Conservation (phyloP, 2,888 invertebrate genomes). For the Metellina segmentata region DNA sequence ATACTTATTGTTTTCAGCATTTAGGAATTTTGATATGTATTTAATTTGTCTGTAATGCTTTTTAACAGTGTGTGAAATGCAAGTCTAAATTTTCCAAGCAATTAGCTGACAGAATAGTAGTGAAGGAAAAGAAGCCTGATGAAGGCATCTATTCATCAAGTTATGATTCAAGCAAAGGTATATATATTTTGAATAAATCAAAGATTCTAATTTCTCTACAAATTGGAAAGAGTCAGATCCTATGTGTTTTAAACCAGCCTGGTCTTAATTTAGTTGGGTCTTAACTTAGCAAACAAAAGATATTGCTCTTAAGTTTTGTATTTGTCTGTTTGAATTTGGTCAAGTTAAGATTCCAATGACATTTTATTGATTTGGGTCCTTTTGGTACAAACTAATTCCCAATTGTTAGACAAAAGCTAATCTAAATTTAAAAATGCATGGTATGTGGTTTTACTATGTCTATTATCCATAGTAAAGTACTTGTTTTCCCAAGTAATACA, state of each 20-base stretch:
- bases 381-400: not conserved
- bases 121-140: slow-evolving; percentile 53
- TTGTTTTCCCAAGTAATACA: too few species aligned
- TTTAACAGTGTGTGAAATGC: slow-evolving; percentile 65
- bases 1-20: not conserved
- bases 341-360: not conserved
- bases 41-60: not conserved
- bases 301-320: not conserved
- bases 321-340: not conserved
- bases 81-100: slow-evolving; percentile 65
- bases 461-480: too few species aligned
- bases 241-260: too few species aligned
- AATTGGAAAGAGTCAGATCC: too few species aligned
- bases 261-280: too few species aligned
- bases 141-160: slow-evolving; percentile 32
- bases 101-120: slow-evolving; percentile 46
- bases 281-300: too few species aligned
- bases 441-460: too few species aligned
- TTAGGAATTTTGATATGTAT: not conserved
- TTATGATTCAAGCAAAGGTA: slow-evolving; percentile 47
- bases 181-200: not conserved
- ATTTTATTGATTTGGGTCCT: not conserved
- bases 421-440: too few species aligned
- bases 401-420: too few species aligned
- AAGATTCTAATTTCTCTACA: not conserved